Base-by-base conservation (phyloP, 2,888 invertebrate species). In the Neria commutata region DNA sequence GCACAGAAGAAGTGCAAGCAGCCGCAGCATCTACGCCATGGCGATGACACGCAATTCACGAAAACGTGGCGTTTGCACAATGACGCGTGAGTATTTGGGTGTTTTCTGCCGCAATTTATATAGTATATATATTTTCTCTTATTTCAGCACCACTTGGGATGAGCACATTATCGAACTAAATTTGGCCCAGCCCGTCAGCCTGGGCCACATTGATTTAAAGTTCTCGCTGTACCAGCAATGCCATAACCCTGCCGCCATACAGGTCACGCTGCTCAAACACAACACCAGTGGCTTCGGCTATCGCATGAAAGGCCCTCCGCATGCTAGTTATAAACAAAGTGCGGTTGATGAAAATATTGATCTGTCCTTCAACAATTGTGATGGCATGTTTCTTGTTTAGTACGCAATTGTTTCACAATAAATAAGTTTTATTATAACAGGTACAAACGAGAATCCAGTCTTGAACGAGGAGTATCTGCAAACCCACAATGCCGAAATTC, bases 91-190 rank as follows among this genome's bases (percentile, higher is more conserved):
- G 83, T 73, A 45, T 25, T 33, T n/a, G n/a, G n/a, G n/a, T n/a
- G n/a, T n/a, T n/a, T n/a, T n/a, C n/a, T n/a, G 4, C 21, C 34
- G 14, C 11, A 34, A 14, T 47, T 51, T 40, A 21, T 33, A 25
- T 14, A 34, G 4, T 29, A 10, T 34, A 19, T 29, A 10, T 34
- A 19, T 29, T 29, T 11, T 29, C 11, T 29, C 29, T 29, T 29
- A 45, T 11, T 21, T 6, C 73, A 86, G 87, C 52, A 87, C 91
- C 21, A 94, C 95, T 0, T 95, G 94, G 92, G 94, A 95, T 74
- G 95, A 96, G 76, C 95, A 96, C 72, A 87, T 95, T 24, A 89
- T 96, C 71, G 96, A 96, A 79, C 83, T 96, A 6, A 92, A 94
- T 1, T 79, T 96, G 54, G 92, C 94, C 0, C 88, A 90, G 65